These are phyloP conservation scores for Blomia tropicalis DNA, from an alignment of 2,888 invertebrate genomes.

Conservation along the genomic window DNA sequence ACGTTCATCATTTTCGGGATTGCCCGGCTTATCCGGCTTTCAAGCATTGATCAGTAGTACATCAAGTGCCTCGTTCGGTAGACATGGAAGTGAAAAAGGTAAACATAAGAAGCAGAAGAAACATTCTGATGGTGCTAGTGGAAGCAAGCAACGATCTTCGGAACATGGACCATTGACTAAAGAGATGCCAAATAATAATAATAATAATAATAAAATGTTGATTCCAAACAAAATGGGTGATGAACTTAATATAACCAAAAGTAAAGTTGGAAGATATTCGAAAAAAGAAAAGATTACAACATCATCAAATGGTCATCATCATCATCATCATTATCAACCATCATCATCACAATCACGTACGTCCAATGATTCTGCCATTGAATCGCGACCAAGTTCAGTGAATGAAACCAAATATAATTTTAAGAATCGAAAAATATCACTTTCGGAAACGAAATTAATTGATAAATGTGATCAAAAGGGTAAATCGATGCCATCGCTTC, in stretches of 20 bases:
- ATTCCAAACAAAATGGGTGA: background rate
- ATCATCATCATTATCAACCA: no score
- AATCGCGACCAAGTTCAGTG: background rate
- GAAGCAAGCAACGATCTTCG: slow-evolving; percentile 1
- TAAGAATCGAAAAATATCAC: slow-evolving; percentile 9
- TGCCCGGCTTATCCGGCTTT: slow-evolving; percentile 21
- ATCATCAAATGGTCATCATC: background rate
- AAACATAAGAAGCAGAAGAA: slow-evolving; percentile 20
- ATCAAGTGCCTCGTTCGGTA: slow-evolving; percentile 14
- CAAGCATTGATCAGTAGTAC: slow-evolving; percentile 9
- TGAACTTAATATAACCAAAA: background rate
- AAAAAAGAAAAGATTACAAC: background rate
- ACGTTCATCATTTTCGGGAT: slow-evolving; percentile 28
- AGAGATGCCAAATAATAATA: no score
- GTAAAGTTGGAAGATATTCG: no score
- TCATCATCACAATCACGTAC: background rate
- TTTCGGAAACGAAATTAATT: background rate
- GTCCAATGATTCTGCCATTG: background rate
- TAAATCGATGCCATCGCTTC: slow-evolving; percentile 68
- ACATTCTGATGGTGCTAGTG: background rate
- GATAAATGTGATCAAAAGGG: slow-evolving; percentile 51
- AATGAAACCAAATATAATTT: background rate
- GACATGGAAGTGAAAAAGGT: slow-evolving; percentile 21
- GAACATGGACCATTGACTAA: background rate
- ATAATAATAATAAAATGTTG: no score